Evolutionary conservation across 2,888 invertebrate genomes (phyloP).

Genomic region (Lithosia quadra): DNA sequence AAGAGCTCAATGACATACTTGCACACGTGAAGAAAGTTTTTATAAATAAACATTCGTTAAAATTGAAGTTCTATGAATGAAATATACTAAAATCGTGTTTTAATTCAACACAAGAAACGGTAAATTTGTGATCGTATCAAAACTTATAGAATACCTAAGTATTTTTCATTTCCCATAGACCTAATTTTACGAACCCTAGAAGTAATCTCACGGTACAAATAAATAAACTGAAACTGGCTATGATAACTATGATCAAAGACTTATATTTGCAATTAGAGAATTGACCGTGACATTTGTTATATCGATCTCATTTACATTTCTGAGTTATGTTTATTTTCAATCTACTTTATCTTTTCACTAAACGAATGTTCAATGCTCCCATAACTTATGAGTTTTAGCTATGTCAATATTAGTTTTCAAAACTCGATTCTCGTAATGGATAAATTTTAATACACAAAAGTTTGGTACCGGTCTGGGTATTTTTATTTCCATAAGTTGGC

Average conservation of each 20-base stretch:
- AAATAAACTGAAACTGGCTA: background rate
- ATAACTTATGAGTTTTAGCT: background rate
- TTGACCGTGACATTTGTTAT: background rate
- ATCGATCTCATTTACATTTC: background rate
- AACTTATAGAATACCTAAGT: background rate
- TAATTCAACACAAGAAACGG: no score
- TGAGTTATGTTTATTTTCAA: conserved; percentile 1
- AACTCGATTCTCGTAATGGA: background rate
- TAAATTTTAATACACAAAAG: background rate
- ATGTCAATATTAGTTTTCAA: background rate
- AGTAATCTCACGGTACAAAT: background rate
- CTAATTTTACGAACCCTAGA: background rate
- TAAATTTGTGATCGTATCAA: background rate
- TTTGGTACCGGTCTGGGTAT: background rate
- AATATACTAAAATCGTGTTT: no score
- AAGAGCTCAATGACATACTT: no score
- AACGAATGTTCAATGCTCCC: background rate
- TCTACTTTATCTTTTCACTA: background rate
- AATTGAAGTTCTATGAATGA: no score
- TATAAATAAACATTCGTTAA: no score
- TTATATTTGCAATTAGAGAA: background rate
- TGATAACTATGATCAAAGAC: background rate
- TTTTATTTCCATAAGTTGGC: background rate
- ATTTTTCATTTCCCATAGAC: background rate
- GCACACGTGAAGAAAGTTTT: no score